phyloP scores from a whole-genome alignment of 2,113 vertebrate species.

The Paramormyrops kingsleyae region DNA sequence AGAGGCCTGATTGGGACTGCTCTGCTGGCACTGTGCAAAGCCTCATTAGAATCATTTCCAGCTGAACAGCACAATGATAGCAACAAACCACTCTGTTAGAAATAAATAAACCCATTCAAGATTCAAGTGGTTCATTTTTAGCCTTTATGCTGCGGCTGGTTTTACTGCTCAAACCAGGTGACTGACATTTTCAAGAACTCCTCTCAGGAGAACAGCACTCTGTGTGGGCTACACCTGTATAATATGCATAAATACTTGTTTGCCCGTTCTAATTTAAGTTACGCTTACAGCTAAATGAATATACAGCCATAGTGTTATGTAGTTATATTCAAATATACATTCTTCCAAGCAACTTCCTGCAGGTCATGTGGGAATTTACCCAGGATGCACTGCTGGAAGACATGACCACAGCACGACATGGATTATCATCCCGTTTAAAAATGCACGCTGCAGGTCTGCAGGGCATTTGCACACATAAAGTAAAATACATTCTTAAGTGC shows the following conservation, averaged over 20 bases:
- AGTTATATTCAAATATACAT: neutral
- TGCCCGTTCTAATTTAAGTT: neutral
- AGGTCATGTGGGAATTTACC: neutral
- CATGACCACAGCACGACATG: neutral
- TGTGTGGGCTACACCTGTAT: neutral
- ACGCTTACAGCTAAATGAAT: neutral
- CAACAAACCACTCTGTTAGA: neutral
- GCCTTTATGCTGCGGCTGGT: neutral
- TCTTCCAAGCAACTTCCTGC: neutral
- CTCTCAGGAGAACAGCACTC: neutral
- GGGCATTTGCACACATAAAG: neutral
- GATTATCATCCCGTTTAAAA: neutral
- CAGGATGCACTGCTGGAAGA: neutral
- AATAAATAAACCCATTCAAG: neutral
- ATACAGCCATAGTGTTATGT: neutral
- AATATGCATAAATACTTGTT: neutral
- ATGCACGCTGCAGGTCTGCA: neutral
- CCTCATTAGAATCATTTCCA: neutral
- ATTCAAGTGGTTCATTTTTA: neutral
- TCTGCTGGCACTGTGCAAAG: neutral
- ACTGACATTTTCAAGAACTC: neutral
- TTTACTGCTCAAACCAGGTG: neutral
- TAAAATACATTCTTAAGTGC: neutral
- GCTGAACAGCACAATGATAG: neutral
- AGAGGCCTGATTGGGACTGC: neutral